Evolutionary conservation across 2,888 invertebrate genomes (phyloP), one percentile per base, ranked within the genome.

Genomic region (Pandemis heparana): DNA sequence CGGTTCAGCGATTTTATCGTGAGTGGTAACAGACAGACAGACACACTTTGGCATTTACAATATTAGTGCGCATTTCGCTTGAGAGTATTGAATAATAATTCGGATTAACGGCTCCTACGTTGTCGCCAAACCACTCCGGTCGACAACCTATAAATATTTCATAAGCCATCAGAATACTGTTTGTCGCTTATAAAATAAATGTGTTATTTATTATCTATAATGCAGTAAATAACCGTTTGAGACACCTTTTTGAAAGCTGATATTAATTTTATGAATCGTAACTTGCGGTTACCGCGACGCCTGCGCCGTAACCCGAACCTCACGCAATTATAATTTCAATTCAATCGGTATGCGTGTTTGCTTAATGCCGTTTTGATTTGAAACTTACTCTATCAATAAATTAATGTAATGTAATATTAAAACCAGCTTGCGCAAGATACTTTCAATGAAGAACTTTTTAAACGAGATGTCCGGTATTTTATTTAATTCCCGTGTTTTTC

Each of bases 91-190:
- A 75, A 73, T 75, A 72, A 70, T 79, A 78, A 72, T 75, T 66
- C 51, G 76, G 75, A 78, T 80, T 79, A 78, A 82, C 74, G 70
- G 75, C 78, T 70, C 76, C 78, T 63, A 75, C 71, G 64, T 74
- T 74, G 73, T 75, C 74, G 69, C 61, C 68, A 69, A 56, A 73
- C 76, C 68, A 74, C 74, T 75, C 32, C 56, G 32, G 76, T 66
- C 56, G 12, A 75, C 67, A 59, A 61, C 64, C 61, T 70, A 76
- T 82, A 77, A 81, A 81, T 82, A 80, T 81, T 81, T 81, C 79
- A 83, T 80, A 77, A 75, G 76, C 16, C 65, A 79, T 82, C 81
- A 78, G 76, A 80, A 80, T 78, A 77, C 79, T 79, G 81, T 84
- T 80, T 80, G 77, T 77, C 78, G 77, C 72, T 75, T 76, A 77